Evolutionary conservation across 2,113 vertebrate species (phyloP).

Genomic region (Parus major): DNA sequence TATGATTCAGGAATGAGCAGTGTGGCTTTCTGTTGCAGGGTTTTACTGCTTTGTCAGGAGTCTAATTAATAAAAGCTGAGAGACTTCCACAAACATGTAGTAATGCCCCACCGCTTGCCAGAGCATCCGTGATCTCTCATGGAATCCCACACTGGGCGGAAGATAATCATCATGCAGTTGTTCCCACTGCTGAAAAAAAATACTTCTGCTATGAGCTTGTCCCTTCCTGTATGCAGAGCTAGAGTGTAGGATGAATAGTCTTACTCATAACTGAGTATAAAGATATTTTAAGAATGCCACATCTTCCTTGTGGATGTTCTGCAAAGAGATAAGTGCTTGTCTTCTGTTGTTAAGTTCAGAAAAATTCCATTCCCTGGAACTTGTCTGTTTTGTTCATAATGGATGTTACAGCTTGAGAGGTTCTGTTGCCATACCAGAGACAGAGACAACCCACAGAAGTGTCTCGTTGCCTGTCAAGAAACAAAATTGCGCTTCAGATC

Average conservation of each 20-base stretch:
- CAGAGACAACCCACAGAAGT: too few relatives aligned
- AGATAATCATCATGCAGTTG: conserved; percentile 13
- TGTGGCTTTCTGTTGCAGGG: conserved; percentile 26
- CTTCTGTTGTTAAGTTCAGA: neutral
- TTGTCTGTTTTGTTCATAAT: neutral
- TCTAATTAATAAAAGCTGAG: conserved; percentile 55
- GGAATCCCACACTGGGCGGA: conserved; percentile 14
- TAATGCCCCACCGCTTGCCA: neutral
- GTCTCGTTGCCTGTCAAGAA: neutral
- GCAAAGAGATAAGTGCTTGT: neutral
- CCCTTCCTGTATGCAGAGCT: conserved; percentile 11
- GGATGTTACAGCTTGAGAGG: neutral
- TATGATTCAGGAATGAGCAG: conserved; percentile 39
- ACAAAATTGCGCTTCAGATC: neutral
- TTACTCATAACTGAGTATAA: neutral
- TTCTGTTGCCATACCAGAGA: accelerated
- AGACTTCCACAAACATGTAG: conserved; percentile 3
- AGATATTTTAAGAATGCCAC: neutral
- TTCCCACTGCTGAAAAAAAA: neutral
- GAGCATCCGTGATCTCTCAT: neutral
- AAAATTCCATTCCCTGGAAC: neutral
- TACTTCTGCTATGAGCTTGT: conserved; percentile 20
- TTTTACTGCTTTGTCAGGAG: conserved; percentile 15
- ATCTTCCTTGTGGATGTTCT: neutral
- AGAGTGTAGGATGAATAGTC: neutral